Percentiles rank a stretch among this genome's conserved stretches.
Evolutionary conservation across 2,797 vertebrate genomes (phyloP).

Genomic region (Telmatherina bonti): DNA sequence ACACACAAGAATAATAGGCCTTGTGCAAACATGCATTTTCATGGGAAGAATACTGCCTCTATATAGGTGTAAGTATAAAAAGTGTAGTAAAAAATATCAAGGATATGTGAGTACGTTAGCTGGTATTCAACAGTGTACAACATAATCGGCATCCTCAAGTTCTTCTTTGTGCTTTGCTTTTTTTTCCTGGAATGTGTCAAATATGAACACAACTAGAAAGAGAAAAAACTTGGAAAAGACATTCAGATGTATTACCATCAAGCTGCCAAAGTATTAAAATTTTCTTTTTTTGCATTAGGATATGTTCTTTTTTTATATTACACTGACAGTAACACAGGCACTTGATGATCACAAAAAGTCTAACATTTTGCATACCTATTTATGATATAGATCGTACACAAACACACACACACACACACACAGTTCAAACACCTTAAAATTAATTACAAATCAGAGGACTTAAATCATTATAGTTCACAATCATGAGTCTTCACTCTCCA

Average conservation of each 20-base stretch:
- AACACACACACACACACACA: conserved; percentile 11
- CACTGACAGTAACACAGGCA: conserved; percentile 48
- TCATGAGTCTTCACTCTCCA: conserved; percentile 70
- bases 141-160: conserved; percentile 30
- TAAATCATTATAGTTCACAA: conserved; percentile 40
- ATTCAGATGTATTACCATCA: conserved; percentile 48
- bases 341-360: conserved; percentile 70
- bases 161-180: conserved; percentile 51
- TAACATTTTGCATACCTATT: conserved; percentile 35
- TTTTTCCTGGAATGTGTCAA: conserved; percentile 67
- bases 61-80: conserved; percentile 55
- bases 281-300: conserved; percentile 48
- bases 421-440: conserved; percentile 30
- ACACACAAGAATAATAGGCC: conserved; percentile 40
- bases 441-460: conserved; percentile 24
- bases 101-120: conserved; percentile 45
- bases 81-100: conserved; percentile 40
- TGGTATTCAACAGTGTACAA: conserved; percentile 49
- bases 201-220: conserved; percentile 65
- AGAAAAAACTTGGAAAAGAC: conserved; percentile 51
- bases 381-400: not conserved
- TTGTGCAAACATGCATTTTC: conserved; percentile 30
- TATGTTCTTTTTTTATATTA: conserved; percentile 36
- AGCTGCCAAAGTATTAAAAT: conserved; percentile 81
- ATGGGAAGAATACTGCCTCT: conserved; percentile 39